Percentiles rank a stretch among this genome's conserved stretches.
These are phyloP conservation scores for Harpalus rubripes DNA, from an alignment of 2,888 invertebrate species.

Conservation along the genomic window DNA sequence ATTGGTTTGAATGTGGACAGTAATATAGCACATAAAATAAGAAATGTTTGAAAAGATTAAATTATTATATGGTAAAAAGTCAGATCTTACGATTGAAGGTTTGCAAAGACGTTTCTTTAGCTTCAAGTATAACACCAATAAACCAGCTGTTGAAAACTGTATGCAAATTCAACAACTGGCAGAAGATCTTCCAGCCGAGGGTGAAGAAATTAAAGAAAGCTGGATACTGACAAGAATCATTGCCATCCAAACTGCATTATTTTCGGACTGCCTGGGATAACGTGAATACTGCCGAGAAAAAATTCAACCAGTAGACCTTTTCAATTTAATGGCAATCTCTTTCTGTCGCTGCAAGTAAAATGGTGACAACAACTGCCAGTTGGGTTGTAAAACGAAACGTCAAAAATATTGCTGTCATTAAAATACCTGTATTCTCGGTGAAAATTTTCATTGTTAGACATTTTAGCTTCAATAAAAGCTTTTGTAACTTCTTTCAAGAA, in stretches of 20 bases:
- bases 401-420: too few relatives aligned
- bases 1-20: slow-evolving; percentile 68
- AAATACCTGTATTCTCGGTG: too few relatives aligned
- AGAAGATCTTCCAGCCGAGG: too few relatives aligned
- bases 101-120: slow-evolving; percentile 68
- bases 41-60: slow-evolving; percentile 68
- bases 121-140: slow-evolving; percentile 26
- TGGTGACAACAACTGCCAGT: too few relatives aligned
- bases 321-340: too few relatives aligned
- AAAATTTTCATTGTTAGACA: too few relatives aligned
- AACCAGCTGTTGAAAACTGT: slow-evolving; percentile 45
- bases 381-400: too few relatives aligned
- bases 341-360: too few relatives aligned
- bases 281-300: slow-evolving; percentile 44
- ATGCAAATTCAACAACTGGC: slow-evolving; percentile 36
- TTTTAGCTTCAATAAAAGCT: too few relatives aligned
- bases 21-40: slow-evolving; percentile 67
- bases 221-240: slow-evolving; percentile 54
- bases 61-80: slow-evolving; percentile 69
- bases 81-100: slow-evolving; percentile 68
- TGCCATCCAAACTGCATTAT: slow-evolving; percentile 70
- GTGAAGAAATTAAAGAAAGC: too few relatives aligned
- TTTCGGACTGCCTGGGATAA: slow-evolving; percentile 70
- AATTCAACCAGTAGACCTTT: neutral
- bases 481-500: too few relatives aligned